These are phyloP conservation scores for Osedax fenrisi DNA, from an alignment of 2,888 invertebrate genomes.

Conservation along the genomic window DNA sequence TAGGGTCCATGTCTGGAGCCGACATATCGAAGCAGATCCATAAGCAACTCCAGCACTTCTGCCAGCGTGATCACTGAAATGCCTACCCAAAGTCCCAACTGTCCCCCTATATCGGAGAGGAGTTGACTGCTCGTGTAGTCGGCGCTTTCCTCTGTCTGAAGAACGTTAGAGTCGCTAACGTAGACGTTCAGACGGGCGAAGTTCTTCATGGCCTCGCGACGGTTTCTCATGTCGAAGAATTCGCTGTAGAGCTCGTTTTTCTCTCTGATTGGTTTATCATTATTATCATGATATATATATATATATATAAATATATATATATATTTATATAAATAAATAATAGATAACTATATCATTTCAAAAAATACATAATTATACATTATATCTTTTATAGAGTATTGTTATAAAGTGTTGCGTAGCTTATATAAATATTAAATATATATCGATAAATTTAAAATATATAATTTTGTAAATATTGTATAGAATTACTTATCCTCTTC, in stretches of 20 bases:
- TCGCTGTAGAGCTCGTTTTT: constrained; percentile 30
- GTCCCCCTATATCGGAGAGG: constrained; percentile 35
- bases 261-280: constrained; percentile 14
- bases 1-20: background rate
- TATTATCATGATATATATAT: no score
- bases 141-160: constrained; percentile 33
- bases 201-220: constrained; percentile 32
- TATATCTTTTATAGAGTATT: no score
- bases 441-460: no score
- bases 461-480: no score
- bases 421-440: no score
- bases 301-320: no score
- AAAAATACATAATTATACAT: no score
- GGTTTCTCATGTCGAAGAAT: constrained; percentile 33
- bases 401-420: no score
- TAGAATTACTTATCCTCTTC: constrained; percentile 28
- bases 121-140: constrained; percentile 33
- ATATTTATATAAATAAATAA: no score
- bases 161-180: constrained; percentile 35
- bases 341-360: no score
- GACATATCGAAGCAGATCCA: background rate
- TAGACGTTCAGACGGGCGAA: constrained; percentile 35
- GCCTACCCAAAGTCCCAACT: constrained; percentile 36
- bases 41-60: constrained; percentile 34
- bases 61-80: constrained; percentile 36